Base-by-base conservation (phyloP, 2,797 vertebrate genomes). In the Enteromius argenteus region DNA sequence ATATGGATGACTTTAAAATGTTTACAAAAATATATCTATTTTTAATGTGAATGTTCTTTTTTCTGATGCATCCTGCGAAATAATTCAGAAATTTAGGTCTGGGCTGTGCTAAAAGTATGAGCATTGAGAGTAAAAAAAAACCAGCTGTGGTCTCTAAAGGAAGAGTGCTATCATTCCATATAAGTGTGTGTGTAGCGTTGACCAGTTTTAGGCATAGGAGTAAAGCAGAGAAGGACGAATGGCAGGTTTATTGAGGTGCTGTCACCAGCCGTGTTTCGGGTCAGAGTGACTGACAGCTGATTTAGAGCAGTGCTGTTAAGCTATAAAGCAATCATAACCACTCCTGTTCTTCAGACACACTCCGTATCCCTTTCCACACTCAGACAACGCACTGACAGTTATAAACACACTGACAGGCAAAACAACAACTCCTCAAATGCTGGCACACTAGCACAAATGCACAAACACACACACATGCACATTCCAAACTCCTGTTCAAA, bases 231-330 rank as follows among this genome's bases (percentile, higher is more conserved):
- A 69, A 35, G 6, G 37, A 49, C 21, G 44, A 60, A 39, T 67
- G 82, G 81, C 79, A 86, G 79, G 46, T 77, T 82, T 85, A 85
- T 84, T 46, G 78, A 85, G 86, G 23, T 85, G 49, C 78, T 85
- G 84, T 82, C 85, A 80, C 80, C 68, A 37, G 53, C 74, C 23
- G 35, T 84, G 79, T 84, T 85, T 80, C 80, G 85, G 68, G 80
- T 84, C 86, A 69, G 51, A 69, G 30, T 67, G 84, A 85, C 75
- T 83, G 62, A 78, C 72, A 62, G 83, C 42, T 78, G 88, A 85
- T 88, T 89, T 88, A 88, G 79, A 84, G 72, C 73, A 79, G 69
- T 60, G 76, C 85, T 85, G 78, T 90, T 87, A 91, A 84, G 64
- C 77, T 81, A 89, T 86, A 85, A 87, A 85, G 89, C 68, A 83